Evolutionary conservation across 2,888 invertebrate genomes (phyloP), one percentile per base, ranked within the genome.

Genomic region (Cacoxenus indagator): DNA sequence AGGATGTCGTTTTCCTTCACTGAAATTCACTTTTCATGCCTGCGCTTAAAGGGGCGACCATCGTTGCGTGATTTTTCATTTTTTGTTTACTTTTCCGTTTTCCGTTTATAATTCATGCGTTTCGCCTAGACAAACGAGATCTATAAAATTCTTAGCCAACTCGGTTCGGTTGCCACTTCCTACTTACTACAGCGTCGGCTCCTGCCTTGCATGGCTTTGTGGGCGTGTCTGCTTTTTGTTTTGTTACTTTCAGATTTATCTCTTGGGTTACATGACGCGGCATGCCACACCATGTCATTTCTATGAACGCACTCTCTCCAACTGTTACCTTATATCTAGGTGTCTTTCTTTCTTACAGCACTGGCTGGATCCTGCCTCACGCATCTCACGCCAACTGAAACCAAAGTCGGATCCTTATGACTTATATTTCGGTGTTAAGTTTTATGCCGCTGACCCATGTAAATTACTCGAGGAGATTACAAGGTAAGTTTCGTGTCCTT

Each of bases 391-490:
- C 74, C 98, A 98, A 88, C 91, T 98, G 72, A 95, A 96, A 88
- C 92, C 92, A 26, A 90, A 90, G 62, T 81, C 84, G 72, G 91
- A 91, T 82, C 92, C 94, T 37, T 94, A 95, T 88, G 96, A 95
- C 69, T 92, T 98, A 81, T 98, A 98, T 89, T 97, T 98, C 87
- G 97, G 97, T 69, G 97, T 98, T 73, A 98, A 98, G 89, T 98
- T 97, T 89, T 98, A 98, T 89, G 96, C 97, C 2, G 96, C 96
- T 0, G 98, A 98, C 90, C 98, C 98, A 1, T 97, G 97, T 90
- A 97, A 97, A 88, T 91, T 98, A 70, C 90, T 96, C 71, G 98
- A 98, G 89, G 98, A 98, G 90, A 97, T 97, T 83, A 98, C 98
- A 70, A 92, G 97, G 96, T 96, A 90, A 77, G 83, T 75, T 62